Percentiles rank a stretch among this genome's conserved stretches.
These are phyloP conservation scores for Platorchestia sp. DNA, from an alignment of 1,140 invertebrate genomes.

Conservation along the genomic window DNA sequence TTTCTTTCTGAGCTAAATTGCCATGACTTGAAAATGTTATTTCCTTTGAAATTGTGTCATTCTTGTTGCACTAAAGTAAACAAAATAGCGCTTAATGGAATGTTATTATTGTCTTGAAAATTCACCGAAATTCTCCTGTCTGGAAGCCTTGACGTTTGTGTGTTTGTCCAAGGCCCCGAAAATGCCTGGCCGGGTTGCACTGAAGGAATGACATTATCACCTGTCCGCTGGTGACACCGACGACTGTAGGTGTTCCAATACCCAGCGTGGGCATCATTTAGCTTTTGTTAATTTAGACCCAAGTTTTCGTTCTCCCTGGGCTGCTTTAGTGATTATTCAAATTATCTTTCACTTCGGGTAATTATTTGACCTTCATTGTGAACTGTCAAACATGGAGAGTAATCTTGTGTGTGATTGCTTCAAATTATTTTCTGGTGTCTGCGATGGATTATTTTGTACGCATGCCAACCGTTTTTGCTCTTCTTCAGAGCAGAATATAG, in stretches of 20 bases:
- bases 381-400: neutral
- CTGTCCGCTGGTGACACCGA: too few relatives aligned
- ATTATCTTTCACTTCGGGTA: neutral
- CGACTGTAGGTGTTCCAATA: neutral
- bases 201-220: neutral
- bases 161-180: neutral
- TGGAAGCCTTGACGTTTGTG: neutral
- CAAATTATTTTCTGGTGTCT: neutral
- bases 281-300: neutral
- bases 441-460: neutral
- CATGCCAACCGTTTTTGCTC: neutral
- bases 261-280: neutral
- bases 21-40: neutral
- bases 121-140: neutral
- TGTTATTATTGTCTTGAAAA: neutral
- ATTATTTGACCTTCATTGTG: neutral
- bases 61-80: neutral
- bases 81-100: neutral
- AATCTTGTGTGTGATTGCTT: neutral
- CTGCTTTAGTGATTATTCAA: neutral
- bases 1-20: neutral
- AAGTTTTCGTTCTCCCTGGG: neutral
- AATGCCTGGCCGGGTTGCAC: neutral
- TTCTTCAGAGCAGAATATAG: neutral
- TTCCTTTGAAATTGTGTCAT: neutral